Base-by-base conservation (phyloP, 2,113 vertebrate species). In the Spea multiplicata region DNA sequence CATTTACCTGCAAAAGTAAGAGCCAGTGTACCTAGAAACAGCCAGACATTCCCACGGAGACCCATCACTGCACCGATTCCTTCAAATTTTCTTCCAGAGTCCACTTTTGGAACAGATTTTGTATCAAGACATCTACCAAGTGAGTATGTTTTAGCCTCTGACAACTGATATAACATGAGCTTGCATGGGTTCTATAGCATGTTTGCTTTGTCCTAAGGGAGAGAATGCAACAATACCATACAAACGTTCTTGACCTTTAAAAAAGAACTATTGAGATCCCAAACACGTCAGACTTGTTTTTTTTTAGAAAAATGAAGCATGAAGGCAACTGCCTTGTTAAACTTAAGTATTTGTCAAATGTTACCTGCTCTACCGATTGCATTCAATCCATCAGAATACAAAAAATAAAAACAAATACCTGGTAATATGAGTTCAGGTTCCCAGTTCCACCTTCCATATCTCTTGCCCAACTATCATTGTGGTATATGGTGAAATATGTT, bases 281-380 rank as follows among this genome's bases (percentile, higher is more conserved):
- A 64, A 71, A 78, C 76, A 71, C 8, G 76, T 64, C 76, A 64
- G 12, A 52, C 68, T 71, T 44, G 76, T 78, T 71, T 78, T n/a
- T 30, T 65, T 65, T 65, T 17, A 65, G 30, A 66, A 8, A 45
- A 44, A 45, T 30, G 30, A 30, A 30, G 30, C 30, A 30, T 30
- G 30, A 30, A 30, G 30, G 2, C 30, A 30, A 30, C 30, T 30
- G 30, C 30, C 30, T 30, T 30, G 30, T 30, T 30, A 30, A 30
- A 30, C 1, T 30, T 30, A 30, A 30, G 30, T 30, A 30, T 30
- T 30, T 30, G 30, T 30, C 30, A 30, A 30, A 30, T 30, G 30
- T 30, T 30, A 30, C 30, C 30, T 30, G 30, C 30, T 30, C 30
- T 30, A 30, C 30, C 30, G 30, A 30, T 30, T 30, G 30, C 30